Evolutionary conservation across 2,888 invertebrate species (phyloP), one percentile per base, ranked within the genome.

Genomic region (Synergus umbraculus): DNA sequence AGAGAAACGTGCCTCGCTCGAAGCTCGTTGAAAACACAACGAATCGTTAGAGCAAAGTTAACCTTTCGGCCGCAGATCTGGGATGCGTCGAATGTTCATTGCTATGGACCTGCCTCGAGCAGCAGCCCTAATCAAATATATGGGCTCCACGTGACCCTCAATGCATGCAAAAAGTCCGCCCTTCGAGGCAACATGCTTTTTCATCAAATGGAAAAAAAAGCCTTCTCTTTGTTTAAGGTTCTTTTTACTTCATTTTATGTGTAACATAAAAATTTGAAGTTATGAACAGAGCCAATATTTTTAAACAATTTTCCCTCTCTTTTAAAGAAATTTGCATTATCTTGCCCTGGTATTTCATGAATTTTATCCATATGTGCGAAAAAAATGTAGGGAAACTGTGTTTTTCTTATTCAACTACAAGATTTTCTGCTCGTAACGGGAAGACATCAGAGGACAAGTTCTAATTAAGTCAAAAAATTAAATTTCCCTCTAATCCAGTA

Each of bases 401-500:
- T 29, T 29, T 29, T 29, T 29, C 29, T 29, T 29, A 29, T 2
- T 29, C 3, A 29, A 29, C 29, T 29, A 29, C 29, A 29, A 29
- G 2, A 29, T 29, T 29, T 29, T 29, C 29, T 29, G 29, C 29
- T 29, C 29, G 3, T 29, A 29, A 29, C 29, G 29, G 3, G 3
- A 66, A 66, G 44, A 41, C 66, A 85, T 85, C 84, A 79, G 60
- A 78, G 81, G 79, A 85, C 81, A 83, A 82, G 84, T 84, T 78
- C 78, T 87, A 87, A 89, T 88, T 88, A 86, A 89, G 90, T 89
- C 87, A 86, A 90, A 90, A 89, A 88, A 88, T 88, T 87, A 86
- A 86, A 89, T 86, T 87, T 88, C 83, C 86, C 83, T 87, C 88
- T 88, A 89, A 90, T 90, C 87, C 88, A 88, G 88, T 89, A 84